A percentile compares a stretch with the other conserved stretches of the same genome.
Conservation (phyloP, 2,888 invertebrate genomes). For the Eupithecia tripunctaria region DNA sequence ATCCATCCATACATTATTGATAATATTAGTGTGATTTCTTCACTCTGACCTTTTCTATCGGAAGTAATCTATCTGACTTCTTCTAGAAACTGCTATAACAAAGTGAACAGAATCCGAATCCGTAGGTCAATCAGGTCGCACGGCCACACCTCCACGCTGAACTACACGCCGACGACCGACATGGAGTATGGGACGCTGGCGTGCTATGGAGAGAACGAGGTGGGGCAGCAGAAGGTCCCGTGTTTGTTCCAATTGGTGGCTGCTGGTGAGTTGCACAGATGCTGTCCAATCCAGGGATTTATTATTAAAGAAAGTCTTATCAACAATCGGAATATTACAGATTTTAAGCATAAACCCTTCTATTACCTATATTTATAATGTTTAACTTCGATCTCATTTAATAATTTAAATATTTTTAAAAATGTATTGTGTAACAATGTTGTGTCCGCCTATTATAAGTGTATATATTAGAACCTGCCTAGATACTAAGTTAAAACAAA, state of each 20-base stretch:
- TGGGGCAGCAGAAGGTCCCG: constrained; percentile 92
- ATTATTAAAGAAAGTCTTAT: not conserved
- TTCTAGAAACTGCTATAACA: constrained; percentile 23
- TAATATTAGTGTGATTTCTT: too few species aligned
- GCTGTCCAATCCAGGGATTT: not conserved
- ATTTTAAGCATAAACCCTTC: too few species aligned
- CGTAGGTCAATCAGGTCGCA: constrained; percentile 84
- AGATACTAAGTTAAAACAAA: too few species aligned
- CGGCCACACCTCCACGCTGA: constrained; percentile 86
- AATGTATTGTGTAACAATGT: too few species aligned
- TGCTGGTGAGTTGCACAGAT: constrained; percentile 85
- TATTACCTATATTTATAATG: too few species aligned
- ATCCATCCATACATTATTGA: too few species aligned
- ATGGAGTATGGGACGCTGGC: constrained; percentile 95
- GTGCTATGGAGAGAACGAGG: constrained; percentile 93
- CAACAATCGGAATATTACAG: too few species aligned
- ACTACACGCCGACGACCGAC: constrained; percentile 94
- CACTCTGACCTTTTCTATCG: not conserved
- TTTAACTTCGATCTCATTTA: too few species aligned
- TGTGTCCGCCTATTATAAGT: too few species aligned
- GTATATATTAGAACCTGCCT: too few species aligned
- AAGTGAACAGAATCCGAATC: constrained; percentile 27
- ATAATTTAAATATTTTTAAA: too few species aligned
- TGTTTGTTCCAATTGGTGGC: constrained; percentile 94
- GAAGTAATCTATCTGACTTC: constrained; percentile 6